Evolutionary conservation across 2,888 invertebrate species (phyloP), one percentile per base, ranked within the genome.

Genomic region (Hypselothyrea guttata): DNA sequence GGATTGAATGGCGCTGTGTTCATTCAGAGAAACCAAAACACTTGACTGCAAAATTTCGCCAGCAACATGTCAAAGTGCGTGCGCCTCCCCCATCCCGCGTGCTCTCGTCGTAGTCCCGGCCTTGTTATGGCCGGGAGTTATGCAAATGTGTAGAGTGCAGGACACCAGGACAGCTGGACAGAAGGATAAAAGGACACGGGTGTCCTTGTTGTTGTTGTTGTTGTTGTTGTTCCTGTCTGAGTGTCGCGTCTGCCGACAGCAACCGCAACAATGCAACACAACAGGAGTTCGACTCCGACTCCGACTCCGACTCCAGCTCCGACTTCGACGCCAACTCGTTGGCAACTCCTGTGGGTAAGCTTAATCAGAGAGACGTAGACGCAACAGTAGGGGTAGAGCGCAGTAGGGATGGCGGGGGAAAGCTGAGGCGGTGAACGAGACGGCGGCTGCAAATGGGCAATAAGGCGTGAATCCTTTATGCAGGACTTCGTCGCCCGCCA

Each of bases 11-110:
- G 54, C 45, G 8, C 16, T 51, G 49, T 63, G 59, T 65, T 76
- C 81, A 79, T 76, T 76, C 81, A 68, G 74, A 79, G 59, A 76
- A 77, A 55, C 69, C 73, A 68, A 70, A 73, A 58, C 74, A 73
- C 70, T 70, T 63, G 75, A 55, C 63, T 75, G 68, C 76, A 53
- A 76, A 70, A 68, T 69, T 68, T 68, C 58, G 64, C 58, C 77
- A 56, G 65, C 61, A 62, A 58, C 79, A 75, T 83, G 73, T 78
- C 78, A 78, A 84, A 78, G 83, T 78, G 85, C 85, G 85, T 78
- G 75, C 54, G 22, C 22, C 22, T 22, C 22, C 22, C 22, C 5
- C 22, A 22, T 22, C 22, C 5, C 3, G 22, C 22, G 22, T 5
- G 22, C 22, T 5, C 22, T 22, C 22, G 22, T 22, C 22, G 22